Percentiles rank a stretch among this genome's conserved stretches.
Evolutionary conservation across 1,140 invertebrate genomes (phyloP).

Genomic region (Meteorus sp.): DNA sequence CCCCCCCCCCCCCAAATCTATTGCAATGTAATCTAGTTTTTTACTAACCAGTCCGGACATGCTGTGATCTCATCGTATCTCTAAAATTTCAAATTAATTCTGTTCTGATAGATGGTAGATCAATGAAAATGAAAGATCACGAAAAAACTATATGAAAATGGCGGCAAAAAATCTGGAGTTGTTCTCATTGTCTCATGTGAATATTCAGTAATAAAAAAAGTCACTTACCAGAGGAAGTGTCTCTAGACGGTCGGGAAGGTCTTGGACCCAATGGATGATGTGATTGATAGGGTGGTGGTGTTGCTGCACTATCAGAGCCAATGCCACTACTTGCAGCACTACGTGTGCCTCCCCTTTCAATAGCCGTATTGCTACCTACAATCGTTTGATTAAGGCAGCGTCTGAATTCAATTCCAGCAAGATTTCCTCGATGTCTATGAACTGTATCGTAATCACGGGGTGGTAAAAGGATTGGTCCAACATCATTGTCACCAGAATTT

Average conservation of each 20-base stretch:
- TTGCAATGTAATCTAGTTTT: constrained; percentile 17
- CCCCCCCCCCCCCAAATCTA: not conserved
- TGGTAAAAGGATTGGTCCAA: constrained; percentile 82
- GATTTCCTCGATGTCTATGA: constrained; percentile 79
- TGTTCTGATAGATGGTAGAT: too few species aligned
- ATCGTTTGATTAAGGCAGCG: constrained; percentile 74
- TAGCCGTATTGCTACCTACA: constrained; percentile 60
- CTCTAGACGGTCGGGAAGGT: constrained; percentile 52
- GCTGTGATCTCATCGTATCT: not conserved
- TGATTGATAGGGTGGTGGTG: constrained; percentile 61
- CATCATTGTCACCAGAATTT: constrained; percentile 55
- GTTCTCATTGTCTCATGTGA: constrained; percentile 1
- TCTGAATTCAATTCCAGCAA: constrained; percentile 77
- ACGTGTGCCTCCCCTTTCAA: constrained; percentile 54
- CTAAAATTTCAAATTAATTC: not conserved
- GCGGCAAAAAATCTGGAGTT: too few species aligned
- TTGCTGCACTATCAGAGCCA: constrained; percentile 84
- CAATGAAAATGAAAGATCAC: too few species aligned
- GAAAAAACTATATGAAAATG: not conserved
- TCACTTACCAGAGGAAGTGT: constrained; percentile 55
- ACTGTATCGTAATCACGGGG: constrained; percentile 92
- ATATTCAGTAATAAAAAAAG: constrained; percentile 12
- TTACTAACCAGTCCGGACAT: not conserved
- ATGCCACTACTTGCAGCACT: constrained; percentile 70
- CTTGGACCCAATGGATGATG: constrained; percentile 50